Evolutionary conservation across 2,113 vertebrate species (phyloP).

Genomic region (Psilopogon haemacephalus): DNA sequence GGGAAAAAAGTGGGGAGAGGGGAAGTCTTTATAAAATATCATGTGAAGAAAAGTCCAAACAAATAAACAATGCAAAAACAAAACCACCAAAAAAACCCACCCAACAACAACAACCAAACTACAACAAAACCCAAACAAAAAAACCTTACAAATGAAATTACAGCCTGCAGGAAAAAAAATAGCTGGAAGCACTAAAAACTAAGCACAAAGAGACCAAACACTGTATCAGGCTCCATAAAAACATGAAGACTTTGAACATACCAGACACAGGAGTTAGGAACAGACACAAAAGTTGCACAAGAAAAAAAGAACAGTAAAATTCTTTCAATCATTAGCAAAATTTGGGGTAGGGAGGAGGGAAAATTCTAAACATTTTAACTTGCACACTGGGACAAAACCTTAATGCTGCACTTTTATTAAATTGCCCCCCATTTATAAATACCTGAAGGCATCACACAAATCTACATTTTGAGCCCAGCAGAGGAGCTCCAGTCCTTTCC

Average conservation of each 20-base stretch:
- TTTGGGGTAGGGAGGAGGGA: accelerated
- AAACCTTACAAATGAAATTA: background rate
- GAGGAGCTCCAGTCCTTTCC: background rate
- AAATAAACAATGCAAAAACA: too few species aligned
- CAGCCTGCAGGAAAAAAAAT: background rate
- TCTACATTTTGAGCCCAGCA: background rate
- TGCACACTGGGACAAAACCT: background rate
- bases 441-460: background rate
- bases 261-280: background rate
- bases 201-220: background rate
- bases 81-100: too few species aligned
- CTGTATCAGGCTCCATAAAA: background rate
- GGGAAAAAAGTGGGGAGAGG: background rate
- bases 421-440: background rate
- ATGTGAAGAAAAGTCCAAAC: too few species aligned
- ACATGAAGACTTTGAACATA: background rate
- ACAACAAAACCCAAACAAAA: background rate
- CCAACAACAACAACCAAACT: too few species aligned
- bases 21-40: background rate
- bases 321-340: background rate
- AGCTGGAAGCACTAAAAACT: background rate
- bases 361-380: background rate
- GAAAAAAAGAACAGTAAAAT: background rate
- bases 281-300: background rate
- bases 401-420: background rate